Conservation (phyloP, 2,797 vertebrate genomes). For the Leptodactylus fallax region DNA sequence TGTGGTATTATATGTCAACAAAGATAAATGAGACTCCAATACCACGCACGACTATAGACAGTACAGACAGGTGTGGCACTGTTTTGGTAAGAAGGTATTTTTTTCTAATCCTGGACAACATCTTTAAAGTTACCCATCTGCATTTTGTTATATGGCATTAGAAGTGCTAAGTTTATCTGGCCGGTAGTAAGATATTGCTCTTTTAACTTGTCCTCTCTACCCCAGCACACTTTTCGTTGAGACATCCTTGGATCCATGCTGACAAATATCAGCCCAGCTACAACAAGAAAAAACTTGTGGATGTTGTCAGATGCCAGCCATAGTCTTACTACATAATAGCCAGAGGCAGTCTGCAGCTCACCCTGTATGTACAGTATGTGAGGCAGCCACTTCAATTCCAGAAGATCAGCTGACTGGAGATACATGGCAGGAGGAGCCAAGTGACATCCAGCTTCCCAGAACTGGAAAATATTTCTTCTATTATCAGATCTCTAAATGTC, state of each 20-base stretch:
- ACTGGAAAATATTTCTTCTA: background rate
- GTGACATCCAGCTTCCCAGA: background rate
- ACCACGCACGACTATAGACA: too few species aligned
- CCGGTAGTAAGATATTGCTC: background rate
- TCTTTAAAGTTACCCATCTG: background rate
- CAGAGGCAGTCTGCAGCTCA: background rate
- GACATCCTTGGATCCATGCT: background rate
- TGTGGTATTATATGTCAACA: too few species aligned
- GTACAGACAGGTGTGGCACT: too few species aligned
- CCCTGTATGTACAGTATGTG: background rate
- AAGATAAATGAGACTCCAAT: too few species aligned
- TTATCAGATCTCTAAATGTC: background rate
- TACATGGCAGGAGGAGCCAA: background rate
- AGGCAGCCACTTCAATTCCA: background rate
- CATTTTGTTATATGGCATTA: background rate
- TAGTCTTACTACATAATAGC: background rate
- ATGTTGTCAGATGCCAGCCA: background rate
- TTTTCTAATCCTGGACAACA: too few species aligned
- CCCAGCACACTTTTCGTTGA: background rate
- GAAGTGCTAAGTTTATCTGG: background rate
- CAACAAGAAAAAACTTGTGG: background rate
- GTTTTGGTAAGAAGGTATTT: too few species aligned
- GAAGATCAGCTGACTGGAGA: background rate
- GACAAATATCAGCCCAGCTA: background rate
- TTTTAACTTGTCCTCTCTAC: background rate